Conservation (phyloP, 2,113 vertebrate species). For the Danionella cerebrum region DNA sequence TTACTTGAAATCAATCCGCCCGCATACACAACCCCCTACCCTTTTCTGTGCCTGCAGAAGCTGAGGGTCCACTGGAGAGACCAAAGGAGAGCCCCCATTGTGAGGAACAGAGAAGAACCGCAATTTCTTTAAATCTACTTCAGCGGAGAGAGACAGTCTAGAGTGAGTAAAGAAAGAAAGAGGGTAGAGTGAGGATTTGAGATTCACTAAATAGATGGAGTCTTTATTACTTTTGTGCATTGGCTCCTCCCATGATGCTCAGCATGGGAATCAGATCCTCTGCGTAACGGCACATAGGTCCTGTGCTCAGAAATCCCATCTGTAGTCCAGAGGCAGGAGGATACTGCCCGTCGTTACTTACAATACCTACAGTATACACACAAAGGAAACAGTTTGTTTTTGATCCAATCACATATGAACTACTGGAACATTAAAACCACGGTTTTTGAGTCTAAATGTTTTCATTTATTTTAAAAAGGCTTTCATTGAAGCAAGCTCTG, state of each 20-base stretch:
- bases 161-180: background rate
- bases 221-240: conserved; percentile 55
- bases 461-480: too few species aligned
- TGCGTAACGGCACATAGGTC: conserved; percentile 85
- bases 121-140: conserved; percentile 66
- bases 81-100: conserved; percentile 56
- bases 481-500: too few species aligned
- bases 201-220: too few species aligned
- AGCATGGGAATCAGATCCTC: conserved; percentile 77
- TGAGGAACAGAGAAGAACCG: conserved; percentile 72
- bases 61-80: conserved; percentile 67
- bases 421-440: too few species aligned
- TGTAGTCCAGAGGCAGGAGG: conserved; percentile 57
- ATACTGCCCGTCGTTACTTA: conserved; percentile 71
- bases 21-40: conserved; percentile 47
- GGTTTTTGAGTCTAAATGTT: too few species aligned
- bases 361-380: conserved; percentile 62
- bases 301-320: conserved; percentile 61
- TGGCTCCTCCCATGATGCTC: conserved; percentile 78
- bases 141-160: conserved; percentile 66
- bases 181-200: background rate
- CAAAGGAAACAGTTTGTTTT: background rate
- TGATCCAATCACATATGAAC: too few species aligned
- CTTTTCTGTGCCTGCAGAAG: conserved; percentile 67
- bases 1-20: background rate